Evolutionary conservation across 1,140 invertebrate genomes (phyloP), one percentile per base, ranked within the genome.

Genomic region (Orussus abietinus): DNA sequence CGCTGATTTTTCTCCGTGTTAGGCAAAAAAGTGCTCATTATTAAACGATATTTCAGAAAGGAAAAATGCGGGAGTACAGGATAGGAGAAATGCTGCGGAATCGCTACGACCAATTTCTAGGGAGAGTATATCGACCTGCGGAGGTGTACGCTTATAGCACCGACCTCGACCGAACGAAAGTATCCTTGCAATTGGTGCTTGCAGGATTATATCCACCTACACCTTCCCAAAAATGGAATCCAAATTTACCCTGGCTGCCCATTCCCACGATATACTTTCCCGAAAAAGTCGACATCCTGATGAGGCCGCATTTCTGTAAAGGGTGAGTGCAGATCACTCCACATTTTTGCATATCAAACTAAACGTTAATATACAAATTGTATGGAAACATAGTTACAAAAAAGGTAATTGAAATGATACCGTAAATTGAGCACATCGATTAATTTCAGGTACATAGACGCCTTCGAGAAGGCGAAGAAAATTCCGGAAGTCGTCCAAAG

Each of bases 141-240:
- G 73, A 77, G 38, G 65, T 77, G 7, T 59, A 56, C 2, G 57
- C 74, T 5, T 52, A 66, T 0, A 75, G 75, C 3, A 72, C 76
- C 1, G 70, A 78, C 40, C 74, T 60, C 36, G 73, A 74, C 12
- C 63, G 80, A 5, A 81, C 80, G 1, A 78, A 80, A 59, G 80
- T 79, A 78, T 77, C 73, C 3, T 71, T 69, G 0, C 59, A 79
- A 18, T 60, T 79, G 2, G 75, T 75, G 3, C 49, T 82, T 11
- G 73, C 79, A 1, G 78, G 71, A 2, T 46, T 82, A 34, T 81
- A 74, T 50, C 77, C 76, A 29, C 79, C 80, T 2, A 34, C 53
- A 11, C 36, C 48, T 0, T 22, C 44, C 0, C 75, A 78, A 42
- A 49, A 45, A 19, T 80, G 78, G 77, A 68, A 75, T 42, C 49